Conservation (phyloP, 2,888 invertebrate genomes). For the Eristalis pertinax region DNA sequence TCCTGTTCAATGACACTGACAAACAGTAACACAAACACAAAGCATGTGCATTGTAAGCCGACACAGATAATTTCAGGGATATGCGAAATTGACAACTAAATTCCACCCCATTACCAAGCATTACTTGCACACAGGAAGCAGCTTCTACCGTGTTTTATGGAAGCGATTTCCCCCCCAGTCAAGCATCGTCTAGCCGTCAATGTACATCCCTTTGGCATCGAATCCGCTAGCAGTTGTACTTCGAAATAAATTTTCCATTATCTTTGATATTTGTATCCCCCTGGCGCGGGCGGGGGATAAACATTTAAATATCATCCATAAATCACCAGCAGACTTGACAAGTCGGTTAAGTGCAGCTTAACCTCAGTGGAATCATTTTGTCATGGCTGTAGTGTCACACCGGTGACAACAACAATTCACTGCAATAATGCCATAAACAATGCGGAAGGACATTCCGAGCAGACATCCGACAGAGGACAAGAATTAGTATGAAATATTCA, state of each 20-base stretch:
- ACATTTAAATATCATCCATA: background rate
- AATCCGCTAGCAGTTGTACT: too few relatives aligned
- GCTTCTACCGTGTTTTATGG: background rate
- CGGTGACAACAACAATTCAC: background rate
- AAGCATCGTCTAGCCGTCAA: background rate
- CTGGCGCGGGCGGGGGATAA: background rate
- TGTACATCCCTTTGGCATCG: too few relatives aligned
- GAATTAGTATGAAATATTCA: conserved; percentile 16
- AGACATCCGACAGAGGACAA: background rate
- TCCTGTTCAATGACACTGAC: too few relatives aligned
- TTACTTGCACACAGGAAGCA: too few relatives aligned
- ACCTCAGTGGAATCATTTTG: background rate
- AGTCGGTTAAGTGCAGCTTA: background rate
- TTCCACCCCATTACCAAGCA: background rate
- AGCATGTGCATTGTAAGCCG: background rate
- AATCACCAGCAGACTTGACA: background rate
- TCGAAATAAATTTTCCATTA: too few relatives aligned
- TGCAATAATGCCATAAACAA: background rate
- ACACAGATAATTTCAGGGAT: background rate
- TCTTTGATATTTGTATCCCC: background rate
- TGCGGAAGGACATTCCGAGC: background rate
- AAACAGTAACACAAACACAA: background rate
- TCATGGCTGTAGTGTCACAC: background rate
- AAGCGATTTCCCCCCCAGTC: background rate
- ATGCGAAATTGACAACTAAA: background rate